A percentile compares a stretch with the other conserved stretches of the same genome.
These are phyloP conservation scores for Charaxes varanes DNA, from an alignment of 1,140 invertebrate species.

Conservation along the genomic window DNA sequence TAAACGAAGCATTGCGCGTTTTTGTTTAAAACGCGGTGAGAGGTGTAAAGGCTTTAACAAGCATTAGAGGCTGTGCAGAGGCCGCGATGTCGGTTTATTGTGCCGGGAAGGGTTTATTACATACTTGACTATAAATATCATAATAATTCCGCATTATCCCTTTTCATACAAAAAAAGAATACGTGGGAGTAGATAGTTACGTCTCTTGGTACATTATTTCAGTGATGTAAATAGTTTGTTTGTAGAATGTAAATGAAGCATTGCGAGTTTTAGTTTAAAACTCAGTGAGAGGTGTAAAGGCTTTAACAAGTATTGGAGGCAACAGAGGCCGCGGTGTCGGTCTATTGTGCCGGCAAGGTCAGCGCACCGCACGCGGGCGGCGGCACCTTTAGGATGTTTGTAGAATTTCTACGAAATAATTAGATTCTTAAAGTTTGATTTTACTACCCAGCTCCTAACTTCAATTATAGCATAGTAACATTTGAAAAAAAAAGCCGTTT, in stretches of 20 bases:
- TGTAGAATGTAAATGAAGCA: no score
- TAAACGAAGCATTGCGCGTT: neutral
- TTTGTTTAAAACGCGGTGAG: slow-evolving; percentile 1
- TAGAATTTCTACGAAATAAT: no score
- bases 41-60: slow-evolving; percentile 7
- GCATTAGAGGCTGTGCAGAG: slow-evolving; percentile 6
- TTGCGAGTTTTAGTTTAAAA: neutral
- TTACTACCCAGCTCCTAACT: no score
- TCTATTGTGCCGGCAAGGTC: slow-evolving; percentile 59
- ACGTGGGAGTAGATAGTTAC: slow-evolving; percentile 24
- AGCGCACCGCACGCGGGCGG: slow-evolving; percentile 34
- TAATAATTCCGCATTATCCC: no score
- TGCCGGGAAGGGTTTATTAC: no score
- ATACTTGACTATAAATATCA: no score
- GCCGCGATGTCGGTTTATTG: slow-evolving; percentile 2
- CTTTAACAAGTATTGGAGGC: slow-evolving; percentile 6
- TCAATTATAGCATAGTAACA: neutral
- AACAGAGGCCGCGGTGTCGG: slow-evolving; percentile 7
- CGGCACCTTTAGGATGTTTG: slow-evolving; percentile 22
- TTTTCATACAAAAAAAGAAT: no score
- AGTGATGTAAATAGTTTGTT: no score
- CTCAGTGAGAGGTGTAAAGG: slow-evolving; percentile 6
- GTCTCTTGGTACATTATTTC: no score
- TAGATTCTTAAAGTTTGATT: no score
- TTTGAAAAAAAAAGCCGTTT: no score